Evolutionary conservation across 1,140 invertebrate species (phyloP), one percentile per base, ranked within the genome.

Genomic region (Nasonia giraulti): DNA sequence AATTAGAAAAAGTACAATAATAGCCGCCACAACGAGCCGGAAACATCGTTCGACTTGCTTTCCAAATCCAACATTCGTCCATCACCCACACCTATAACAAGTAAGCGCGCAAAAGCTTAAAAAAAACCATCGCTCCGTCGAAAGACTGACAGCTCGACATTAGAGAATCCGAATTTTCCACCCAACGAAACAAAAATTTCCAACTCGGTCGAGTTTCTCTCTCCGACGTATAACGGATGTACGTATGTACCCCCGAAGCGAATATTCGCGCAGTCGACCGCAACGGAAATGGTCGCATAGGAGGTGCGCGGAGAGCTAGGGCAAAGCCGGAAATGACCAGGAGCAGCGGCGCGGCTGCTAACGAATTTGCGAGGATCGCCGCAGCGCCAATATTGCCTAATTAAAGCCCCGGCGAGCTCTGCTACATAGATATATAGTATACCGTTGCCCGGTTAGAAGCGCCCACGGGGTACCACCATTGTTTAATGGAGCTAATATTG

Each of bases 361-460:
- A 77, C 44, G 75, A 77, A 75, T 75, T 75, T 75, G 74, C 74
- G 33, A 75, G 37, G 33, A 37, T 37, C 55, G 47, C 55, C 55
- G 68, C 73, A 76, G 47, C 55, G 27, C 62, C 84, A 87, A 85
- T 76, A 85, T 84, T 76, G 84, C 76, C 83, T 87, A 85, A 87
- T 87, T 88, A 83, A 85, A 86, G 85, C 81, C 8, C 2, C 75
- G 11, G 31, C 33, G 27, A 27, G 27, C 27, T 27, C 4, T 40
- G 33, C 3, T 23, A 44, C 8, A 44, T 44, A 10, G 6, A 44
- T 44, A 44, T 44, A 44, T 17, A 55, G 12, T 20, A 10, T 20
- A 55, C 8, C 17, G 50, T 71, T 23, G 69, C 33, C 27, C 37
- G 74, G 44, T 75, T 75, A 75, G 74, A 40, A 7, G 20, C 17